Evolutionary conservation across 1,140 invertebrate genomes (phyloP), one percentile per base, ranked within the genome.

Genomic region (Aphidius ervi): DNA sequence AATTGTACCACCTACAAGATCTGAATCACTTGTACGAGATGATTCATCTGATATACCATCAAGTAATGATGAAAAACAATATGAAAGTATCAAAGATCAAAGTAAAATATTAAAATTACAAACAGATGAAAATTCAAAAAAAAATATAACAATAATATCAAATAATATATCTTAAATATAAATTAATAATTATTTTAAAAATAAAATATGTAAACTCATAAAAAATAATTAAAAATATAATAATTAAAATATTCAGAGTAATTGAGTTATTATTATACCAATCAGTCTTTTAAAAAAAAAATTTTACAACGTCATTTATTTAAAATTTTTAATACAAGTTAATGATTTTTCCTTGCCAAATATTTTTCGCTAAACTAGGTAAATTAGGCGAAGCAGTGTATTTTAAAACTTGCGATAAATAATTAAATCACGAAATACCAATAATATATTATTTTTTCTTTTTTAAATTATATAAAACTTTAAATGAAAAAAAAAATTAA

Each of bases 281-380:
- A 31, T 31, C 23, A 31, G 23, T 31, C 23, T 31, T 31, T 31
- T 39, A 20, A 40, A 53, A 5, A 50, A 42, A 52, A 52, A 10
- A 39, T 5, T 6, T 41, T 1, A 42, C 42, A 40, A 54, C 52
- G 52, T 54, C 40, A 54, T 41, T 54, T 54, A n/a, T 9, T 54
- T 20, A 54, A 10, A 54, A 54, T 54, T 41, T 54, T 16, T 16
- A 43, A 53, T 50, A 60, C 56, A 52, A 52, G 48, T 62, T 67
- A 67, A 67, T 64, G 65, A 67, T 60, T 55, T 42, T 58, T 59
- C 58, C 55, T 67, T 67, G 65, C 65, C 65, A 67, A 64, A 67
- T 61, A 64, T 61, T 54, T 62, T 57, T 45, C 53, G 60, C 58
- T 64, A 67, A 67, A 67, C 60, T 64, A 62, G 62, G 65, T 49